A percentile compares a stretch with the other conserved stretches of the same genome.
These are phyloP conservation scores for Arenaria interpres DNA, from an alignment of 2,113 vertebrate species.

Conservation along the genomic window DNA sequence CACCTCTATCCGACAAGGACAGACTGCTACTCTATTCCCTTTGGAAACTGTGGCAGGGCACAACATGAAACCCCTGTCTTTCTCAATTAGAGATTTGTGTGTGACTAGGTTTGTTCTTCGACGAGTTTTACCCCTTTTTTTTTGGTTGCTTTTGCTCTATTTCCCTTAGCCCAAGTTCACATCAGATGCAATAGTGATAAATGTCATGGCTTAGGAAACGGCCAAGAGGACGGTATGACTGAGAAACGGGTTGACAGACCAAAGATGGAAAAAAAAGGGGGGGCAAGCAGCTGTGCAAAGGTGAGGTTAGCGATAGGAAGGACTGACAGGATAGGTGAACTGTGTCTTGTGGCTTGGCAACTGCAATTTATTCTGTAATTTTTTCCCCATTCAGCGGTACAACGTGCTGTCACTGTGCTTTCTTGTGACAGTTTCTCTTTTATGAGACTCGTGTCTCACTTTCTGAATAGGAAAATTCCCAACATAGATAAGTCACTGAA, in stretches of 20 bases:
- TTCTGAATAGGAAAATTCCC: slow-evolving; percentile 30
- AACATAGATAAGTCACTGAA: not conserved
- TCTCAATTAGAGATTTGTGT: not conserved
- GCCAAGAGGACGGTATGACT: not conserved
- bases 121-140: not conserved
- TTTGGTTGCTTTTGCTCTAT: not conserved
- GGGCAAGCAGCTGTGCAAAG: not conserved
- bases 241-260: not conserved
- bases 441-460: not conserved
- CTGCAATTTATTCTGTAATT: slow-evolving; percentile 5
- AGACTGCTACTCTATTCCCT: not conserved
- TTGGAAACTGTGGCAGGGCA: not conserved
- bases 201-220: slow-evolving; percentile 10
- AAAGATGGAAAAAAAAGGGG: not conserved
- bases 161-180: not conserved
- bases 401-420: not conserved
- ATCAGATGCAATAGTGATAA: not conserved
- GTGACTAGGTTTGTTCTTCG: not conserved
- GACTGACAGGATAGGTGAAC: slow-evolving; percentile 21
- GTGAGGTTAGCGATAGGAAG: not conserved
- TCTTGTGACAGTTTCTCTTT: slow-evolving; percentile 6
- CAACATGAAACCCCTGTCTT: not conserved
- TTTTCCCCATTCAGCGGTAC: slow-evolving; percentile 2
- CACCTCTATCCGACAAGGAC: not conserved
- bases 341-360: slow-evolving; percentile 17